A percentile compares a stretch with the other conserved stretches of the same genome.
These are phyloP conservation scores for Hemithea aestivaria DNA, from an alignment of 2,888 invertebrate species.

Conservation along the genomic window DNA sequence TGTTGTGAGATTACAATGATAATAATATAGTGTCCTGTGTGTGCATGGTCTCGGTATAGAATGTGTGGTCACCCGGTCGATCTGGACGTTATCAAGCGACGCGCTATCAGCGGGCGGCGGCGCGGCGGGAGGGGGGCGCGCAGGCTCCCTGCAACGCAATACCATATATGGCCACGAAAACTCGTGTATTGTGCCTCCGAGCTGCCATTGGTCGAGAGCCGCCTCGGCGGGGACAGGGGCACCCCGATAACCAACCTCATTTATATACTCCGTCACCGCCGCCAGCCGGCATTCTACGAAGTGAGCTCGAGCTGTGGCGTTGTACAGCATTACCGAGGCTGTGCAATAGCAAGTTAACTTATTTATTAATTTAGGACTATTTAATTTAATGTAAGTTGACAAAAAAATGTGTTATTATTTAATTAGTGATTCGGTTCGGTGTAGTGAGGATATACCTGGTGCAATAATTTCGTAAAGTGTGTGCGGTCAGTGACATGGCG, in stretches of 20 bases:
- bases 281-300: conserved; percentile 73
- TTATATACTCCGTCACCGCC: conserved; percentile 76
- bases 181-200: conserved; percentile 75
- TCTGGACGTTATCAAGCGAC: conserved; percentile 61
- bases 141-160: conserved; percentile 80
- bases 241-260: conserved; percentile 75
- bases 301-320: conserved; percentile 72
- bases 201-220: conserved; percentile 81
- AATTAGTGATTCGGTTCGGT: conserved; percentile 44
- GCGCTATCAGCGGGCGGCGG: conserved; percentile 47
- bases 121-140: conserved; percentile 55
- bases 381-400: conserved; percentile 75
- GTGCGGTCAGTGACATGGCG: conserved; percentile 70
- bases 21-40: conserved; percentile 7
- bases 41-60: conserved; percentile 23
- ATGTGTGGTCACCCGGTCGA: conserved; percentile 42
- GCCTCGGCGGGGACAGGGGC: conserved; percentile 73
- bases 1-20: background rate
- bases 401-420: conserved; percentile 22
- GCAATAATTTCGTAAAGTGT: conserved; percentile 52
- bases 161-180: conserved; percentile 71
- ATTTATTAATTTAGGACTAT: conserved; percentile 77
- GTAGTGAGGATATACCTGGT: conserved; percentile 43
- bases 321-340: conserved; percentile 74
- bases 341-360: conserved; percentile 76